Evolutionary conservation across 2,797 vertebrate genomes (phyloP).

Genomic region (Lepilemur ruficaudatus): DNA sequence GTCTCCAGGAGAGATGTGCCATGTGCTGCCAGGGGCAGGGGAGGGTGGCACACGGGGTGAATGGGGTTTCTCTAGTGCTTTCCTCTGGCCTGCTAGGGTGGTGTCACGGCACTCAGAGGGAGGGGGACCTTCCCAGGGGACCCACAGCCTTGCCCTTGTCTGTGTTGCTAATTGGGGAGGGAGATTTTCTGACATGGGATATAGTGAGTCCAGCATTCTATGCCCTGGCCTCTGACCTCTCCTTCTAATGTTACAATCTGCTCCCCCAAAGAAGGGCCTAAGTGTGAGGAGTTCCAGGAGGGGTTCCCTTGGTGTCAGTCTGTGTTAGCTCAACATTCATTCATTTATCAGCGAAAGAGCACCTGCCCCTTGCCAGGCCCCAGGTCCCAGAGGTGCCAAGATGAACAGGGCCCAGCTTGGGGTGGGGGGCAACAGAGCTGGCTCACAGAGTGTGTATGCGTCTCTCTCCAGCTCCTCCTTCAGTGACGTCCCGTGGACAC

Average conservation of each 20-base stretch:
- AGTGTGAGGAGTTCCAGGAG: background rate
- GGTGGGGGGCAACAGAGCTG: no score
- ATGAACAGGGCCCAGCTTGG: background rate
- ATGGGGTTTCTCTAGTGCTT: background rate
- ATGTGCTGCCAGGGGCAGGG: background rate
- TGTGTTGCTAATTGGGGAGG: background rate
- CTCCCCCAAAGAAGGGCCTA: background rate
- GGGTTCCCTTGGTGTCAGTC: background rate
- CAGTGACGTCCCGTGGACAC: background rate
- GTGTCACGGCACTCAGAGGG: background rate
- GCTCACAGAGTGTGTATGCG: rapidly evolving
- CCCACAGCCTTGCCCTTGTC: background rate
- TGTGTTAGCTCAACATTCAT: background rate
- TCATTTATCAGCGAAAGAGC: background rate
- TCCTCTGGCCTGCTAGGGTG: background rate
- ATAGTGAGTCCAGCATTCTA: background rate
- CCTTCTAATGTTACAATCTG: background rate
- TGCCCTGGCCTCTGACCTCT: background rate
- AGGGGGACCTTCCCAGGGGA: background rate
- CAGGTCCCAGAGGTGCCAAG: no score
- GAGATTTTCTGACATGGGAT: background rate
- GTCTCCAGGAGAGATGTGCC: background rate
- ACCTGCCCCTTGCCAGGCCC: background rate
- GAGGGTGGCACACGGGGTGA: background rate
- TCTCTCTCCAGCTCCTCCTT: background rate